phyloP scores from a whole-genome alignment of 2,888 invertebrate genomes.

The Cataglyphis altisquamis region DNA sequence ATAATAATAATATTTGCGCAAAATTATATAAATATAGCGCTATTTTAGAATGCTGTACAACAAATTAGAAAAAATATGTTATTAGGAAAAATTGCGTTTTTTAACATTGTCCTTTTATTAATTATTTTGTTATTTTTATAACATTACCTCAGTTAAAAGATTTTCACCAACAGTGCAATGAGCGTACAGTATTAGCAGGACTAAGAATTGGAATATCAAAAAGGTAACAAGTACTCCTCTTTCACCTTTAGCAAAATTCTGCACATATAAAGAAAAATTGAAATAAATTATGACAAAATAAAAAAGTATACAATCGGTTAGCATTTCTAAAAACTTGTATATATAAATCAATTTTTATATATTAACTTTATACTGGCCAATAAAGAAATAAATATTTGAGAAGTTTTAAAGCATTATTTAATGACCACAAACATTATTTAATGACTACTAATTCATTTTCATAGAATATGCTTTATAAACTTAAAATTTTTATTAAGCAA shows the following conservation, averaged over 20 bases:
- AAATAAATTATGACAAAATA: background rate
- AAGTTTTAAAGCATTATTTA: no score
- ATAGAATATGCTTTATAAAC: no score
- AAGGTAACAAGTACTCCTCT: slow-evolving; percentile 74
- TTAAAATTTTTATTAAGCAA: no score
- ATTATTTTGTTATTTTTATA: background rate
- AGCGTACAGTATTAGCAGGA: slow-evolving; percentile 77
- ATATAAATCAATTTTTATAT: no score
- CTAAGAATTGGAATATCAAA: slow-evolving; percentile 76
- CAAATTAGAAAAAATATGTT: no score
- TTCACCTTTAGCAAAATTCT: slow-evolving; percentile 72
- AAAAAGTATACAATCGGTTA: background rate
- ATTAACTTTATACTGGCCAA: no score
- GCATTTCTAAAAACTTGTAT: background rate
- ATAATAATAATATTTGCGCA: no score
- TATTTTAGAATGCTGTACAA: no score
- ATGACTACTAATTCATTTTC: no score
- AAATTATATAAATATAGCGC: no score
- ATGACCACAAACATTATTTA: no score
- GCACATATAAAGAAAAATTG: background rate
- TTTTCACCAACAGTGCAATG: slow-evolving; percentile 79
- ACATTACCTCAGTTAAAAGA: slow-evolving; percentile 67
- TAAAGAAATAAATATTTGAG: no score
- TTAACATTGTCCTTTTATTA: background rate
- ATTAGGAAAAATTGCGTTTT: background rate